phyloP scores from a whole-genome alignment of 2,888 invertebrate genomes.

The Tineola bisselliella region DNA sequence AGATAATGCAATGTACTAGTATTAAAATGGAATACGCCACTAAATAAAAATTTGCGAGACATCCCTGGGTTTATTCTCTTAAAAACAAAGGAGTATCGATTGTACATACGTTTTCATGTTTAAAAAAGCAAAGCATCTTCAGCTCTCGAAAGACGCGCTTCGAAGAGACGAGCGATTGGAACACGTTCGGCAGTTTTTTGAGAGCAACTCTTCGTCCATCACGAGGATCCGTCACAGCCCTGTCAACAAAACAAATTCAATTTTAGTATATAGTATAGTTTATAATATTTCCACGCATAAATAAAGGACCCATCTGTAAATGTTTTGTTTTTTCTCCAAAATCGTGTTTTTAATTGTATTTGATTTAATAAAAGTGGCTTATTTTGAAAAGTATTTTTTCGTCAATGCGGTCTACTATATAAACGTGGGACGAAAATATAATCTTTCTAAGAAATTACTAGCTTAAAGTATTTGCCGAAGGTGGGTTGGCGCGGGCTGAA shows the following conservation, averaged over 20 bases:
- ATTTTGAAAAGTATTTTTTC: no score
- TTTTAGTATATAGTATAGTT: no score
- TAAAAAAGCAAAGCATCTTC: slow-evolving; percentile 99
- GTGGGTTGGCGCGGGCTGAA: neutral
- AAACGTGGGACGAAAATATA: neutral
- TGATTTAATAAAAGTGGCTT: no score
- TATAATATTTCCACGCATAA: no score
- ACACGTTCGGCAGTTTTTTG: slow-evolving; percentile 99
- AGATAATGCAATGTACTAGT: neutral
- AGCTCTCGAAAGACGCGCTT: slow-evolving; percentile 98
- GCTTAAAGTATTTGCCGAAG: neutral
- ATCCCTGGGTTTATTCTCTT: no score
- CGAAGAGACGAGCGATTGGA: slow-evolving; percentile 98
- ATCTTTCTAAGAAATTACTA: no score
- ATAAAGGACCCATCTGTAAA: no score
- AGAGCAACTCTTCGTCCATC: slow-evolving; percentile 98
- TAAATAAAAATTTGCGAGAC: neutral
- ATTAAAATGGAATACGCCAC: neutral
- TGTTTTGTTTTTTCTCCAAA: no score
- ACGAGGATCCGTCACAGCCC: slow-evolving; percentile 99
- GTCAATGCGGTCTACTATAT: no score
- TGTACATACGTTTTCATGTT: slow-evolving; percentile 98
- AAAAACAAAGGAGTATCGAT: no score
- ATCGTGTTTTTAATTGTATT: no score
- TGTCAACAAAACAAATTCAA: slow-evolving; percentile 59